Percentiles rank a stretch among this genome's conserved stretches.
These are phyloP conservation scores for Seriola dumerili DNA, from an alignment of 2,113 vertebrate species.

Conservation along the genomic window DNA sequence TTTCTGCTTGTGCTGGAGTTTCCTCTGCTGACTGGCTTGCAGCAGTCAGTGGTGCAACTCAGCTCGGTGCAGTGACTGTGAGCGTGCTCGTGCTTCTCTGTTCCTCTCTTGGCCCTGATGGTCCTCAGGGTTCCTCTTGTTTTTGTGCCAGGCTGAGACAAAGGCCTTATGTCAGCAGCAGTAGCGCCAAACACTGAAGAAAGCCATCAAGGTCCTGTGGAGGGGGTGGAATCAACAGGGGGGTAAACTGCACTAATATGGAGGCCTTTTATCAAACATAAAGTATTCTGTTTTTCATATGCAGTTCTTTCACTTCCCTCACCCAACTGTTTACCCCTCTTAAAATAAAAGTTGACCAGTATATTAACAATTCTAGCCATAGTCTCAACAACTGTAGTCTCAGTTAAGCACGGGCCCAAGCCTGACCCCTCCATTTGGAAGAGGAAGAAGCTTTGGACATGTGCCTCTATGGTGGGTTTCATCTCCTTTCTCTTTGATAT, in stretches of 20 bases:
- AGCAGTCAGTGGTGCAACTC: slow-evolving; percentile 37
- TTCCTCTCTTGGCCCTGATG: slow-evolving; percentile 39
- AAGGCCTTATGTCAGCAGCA: slow-evolving; percentile 68
- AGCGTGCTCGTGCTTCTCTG: slow-evolving; percentile 19
- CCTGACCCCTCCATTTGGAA: slow-evolving; percentile 11
- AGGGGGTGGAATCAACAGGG: slow-evolving; percentile 10
- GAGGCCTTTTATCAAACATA: slow-evolving; percentile 8
- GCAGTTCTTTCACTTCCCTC: not conserved
- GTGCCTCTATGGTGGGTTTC: not conserved
- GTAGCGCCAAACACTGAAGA: slow-evolving; percentile 31
- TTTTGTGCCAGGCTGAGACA: slow-evolving; percentile 50
- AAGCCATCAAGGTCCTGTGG: slow-evolving; percentile 42
- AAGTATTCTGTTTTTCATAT: not conserved
- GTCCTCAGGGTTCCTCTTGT: slow-evolving; percentile 63
- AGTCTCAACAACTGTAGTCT: not conserved
- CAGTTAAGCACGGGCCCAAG: not conserved
- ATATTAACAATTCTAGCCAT: not conserved
- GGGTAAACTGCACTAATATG: not conserved
- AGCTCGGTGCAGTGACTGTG: slow-evolving; percentile 42
- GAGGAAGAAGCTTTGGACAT: slow-evolving; percentile 2
- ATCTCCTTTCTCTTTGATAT: slow-evolving; percentile 17
- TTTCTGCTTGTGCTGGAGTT: slow-evolving; percentile 55
- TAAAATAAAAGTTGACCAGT: slow-evolving; percentile 25
- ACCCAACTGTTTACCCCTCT: slow-evolving; percentile 4
- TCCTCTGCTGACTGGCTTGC: slow-evolving; percentile 46